Evolutionary conservation across 35 echinoderm and acorn worm species (phyloP), one percentile per base, ranked within the genome.

Genomic region (Nesometra sesokonis): DNA sequence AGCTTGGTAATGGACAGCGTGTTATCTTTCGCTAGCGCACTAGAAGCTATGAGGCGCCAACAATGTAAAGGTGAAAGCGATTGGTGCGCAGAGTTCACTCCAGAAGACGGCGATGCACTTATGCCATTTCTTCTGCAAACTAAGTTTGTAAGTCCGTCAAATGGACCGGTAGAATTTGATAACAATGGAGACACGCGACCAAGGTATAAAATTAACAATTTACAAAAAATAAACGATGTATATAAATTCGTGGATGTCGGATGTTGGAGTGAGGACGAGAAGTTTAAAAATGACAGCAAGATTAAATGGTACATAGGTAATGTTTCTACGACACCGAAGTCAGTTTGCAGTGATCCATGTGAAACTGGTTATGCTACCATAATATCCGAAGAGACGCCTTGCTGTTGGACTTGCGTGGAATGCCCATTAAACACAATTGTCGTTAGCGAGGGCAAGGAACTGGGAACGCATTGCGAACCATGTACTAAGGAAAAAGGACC

Each of bases 1-100:
- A 90, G 90, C 4, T 85, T 99, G 0, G 94, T 97, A 19, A 97
- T 97, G 52, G 94, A 97, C 84, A 91, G 88, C 19, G 91, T 93
- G 19, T 52, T 93, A 31, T 76, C 91, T 17, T 83, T 97, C 34
- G 86, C 89, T 11, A 84, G 89, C 82, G 94, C 88, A 30, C 80
- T 97, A 37, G 79, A 97, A n/a, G 52, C 52, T 78, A 90, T 97
- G 94, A 90, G 90, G 27, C 78, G 47, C 8, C 77, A 90, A 31
- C 32, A 47, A 32, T 97, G 94, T 35, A 37, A 76, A 31, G 57
- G 81, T 17, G 34, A 30, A 21, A 80, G 29, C n/a, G 85, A 76
- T n/a, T 35, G 92, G 19, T 97, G 94, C 76, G 47, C 87, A 5
- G 79, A 89, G 0, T 87, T 97, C 80, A 34, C 29, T 21, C 32